Percentiles rank a stretch among this genome's conserved stretches.
phyloP scores from a whole-genome alignment of 2,888 invertebrate species.

The Orthonevra nobilis region DNA sequence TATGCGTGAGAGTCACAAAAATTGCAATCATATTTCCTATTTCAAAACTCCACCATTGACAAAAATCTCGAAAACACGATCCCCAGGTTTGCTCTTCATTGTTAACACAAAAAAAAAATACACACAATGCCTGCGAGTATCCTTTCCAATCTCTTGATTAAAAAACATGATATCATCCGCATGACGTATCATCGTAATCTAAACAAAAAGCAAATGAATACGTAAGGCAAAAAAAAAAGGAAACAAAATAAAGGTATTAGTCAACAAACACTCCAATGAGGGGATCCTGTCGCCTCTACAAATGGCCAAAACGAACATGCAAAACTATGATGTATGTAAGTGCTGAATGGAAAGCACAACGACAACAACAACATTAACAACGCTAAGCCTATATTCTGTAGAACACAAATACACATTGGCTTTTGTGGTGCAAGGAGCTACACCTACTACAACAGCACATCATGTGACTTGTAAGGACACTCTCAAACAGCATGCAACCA shows the following conservation, averaged over 20 bases:
- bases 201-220: not conserved
- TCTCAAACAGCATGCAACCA: conserved; percentile 1
- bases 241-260: conserved; percentile 16
- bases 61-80: not conserved
- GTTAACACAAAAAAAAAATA: not conserved
- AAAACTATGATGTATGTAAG: too few species aligned
- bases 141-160: conserved; percentile 22
- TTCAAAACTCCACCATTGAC: not conserved
- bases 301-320: conserved; percentile 28
- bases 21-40: not conserved
- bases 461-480: conserved; percentile 40
- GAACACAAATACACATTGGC: not conserved
- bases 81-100: not conserved
- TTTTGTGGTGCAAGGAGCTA: conserved; percentile 4
- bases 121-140: not conserved
- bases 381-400: not conserved
- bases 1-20: too few species aligned
- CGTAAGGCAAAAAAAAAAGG: not conserved
- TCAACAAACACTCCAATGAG: conserved; percentile 25
- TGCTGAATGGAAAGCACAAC: not conserved
- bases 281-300: too few species aligned
- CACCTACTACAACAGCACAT: not conserved
- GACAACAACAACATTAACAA: not conserved
- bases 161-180: not conserved
- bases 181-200: not conserved